Conservation (phyloP, 2,888 invertebrate genomes). For the Noctua janthina region DNA sequence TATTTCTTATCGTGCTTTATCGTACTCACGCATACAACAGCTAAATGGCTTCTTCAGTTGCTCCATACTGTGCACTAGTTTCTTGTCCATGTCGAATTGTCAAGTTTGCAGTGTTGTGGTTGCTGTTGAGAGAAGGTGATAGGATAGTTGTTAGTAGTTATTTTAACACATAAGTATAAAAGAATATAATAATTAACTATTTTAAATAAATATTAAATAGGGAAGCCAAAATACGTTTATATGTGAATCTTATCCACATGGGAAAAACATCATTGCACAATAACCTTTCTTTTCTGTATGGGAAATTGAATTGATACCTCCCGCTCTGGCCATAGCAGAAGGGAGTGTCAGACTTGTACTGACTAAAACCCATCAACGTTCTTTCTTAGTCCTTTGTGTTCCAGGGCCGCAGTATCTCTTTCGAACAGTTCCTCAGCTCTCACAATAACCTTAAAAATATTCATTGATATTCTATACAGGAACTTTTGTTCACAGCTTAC, state of each 20-base stretch:
- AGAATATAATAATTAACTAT: background rate
- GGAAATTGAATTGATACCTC: too few species aligned
- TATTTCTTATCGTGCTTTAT: too few species aligned
- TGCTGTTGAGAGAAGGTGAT: background rate
- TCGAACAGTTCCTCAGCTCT: too few species aligned
- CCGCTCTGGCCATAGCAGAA: too few species aligned
- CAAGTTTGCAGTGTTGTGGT: background rate
- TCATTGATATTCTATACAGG: background rate
- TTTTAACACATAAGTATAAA: background rate
- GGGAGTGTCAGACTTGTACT: too few species aligned
- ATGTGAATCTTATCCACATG: background rate
- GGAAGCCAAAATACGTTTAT: background rate
- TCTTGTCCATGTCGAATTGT: background rate
- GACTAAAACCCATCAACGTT: too few species aligned
- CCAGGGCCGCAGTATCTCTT: too few species aligned
- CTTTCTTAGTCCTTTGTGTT: too few species aligned
- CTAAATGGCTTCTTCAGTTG: background rate
- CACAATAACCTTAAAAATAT: background rate
- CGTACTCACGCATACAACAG: background rate
- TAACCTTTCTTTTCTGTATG: background rate
- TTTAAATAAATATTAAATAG: background rate
- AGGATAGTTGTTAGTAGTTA: background rate
- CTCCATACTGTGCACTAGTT: background rate
- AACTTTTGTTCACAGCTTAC: constrained; percentile 90
- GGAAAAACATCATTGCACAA: background rate